phyloP scores from a whole-genome alignment of 2,797 vertebrate species.

The Spinibarbus caldwelli region DNA sequence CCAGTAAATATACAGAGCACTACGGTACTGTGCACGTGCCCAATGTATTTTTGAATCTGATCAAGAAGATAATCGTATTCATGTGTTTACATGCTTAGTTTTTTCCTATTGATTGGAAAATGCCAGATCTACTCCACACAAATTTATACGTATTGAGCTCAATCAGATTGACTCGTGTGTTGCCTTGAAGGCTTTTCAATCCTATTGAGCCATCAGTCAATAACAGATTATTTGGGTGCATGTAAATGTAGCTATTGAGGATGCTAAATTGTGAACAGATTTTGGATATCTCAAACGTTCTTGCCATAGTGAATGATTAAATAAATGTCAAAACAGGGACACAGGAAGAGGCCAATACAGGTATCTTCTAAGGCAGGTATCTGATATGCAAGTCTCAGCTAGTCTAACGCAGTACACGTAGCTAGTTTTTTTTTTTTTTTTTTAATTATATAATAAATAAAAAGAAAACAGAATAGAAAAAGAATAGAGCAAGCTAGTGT shows the following conservation, averaged over 20 bases:
- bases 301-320: neutral
- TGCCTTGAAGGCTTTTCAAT: neutral
- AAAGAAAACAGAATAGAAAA: no score
- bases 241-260: neutral
- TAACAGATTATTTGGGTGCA: neutral
- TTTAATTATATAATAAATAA: no score
- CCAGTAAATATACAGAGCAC: no score
- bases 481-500: no score
- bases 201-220: neutral
- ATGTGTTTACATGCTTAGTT: neutral
- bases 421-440: no score
- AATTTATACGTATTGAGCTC: neutral
- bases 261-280: neutral
- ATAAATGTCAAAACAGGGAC: slow-evolving; percentile 10
- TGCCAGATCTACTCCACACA: neutral
- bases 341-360: neutral
- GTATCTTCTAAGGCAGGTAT: neutral
- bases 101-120: neutral
- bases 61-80: neutral
- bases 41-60: neutral
- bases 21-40: neutral
- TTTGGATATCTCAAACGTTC: neutral
- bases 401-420: no score
- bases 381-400: no score
- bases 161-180: neutral